Base-by-base conservation (phyloP, 2,113 vertebrate genomes). In the Protomyctophum bolini region DNA sequence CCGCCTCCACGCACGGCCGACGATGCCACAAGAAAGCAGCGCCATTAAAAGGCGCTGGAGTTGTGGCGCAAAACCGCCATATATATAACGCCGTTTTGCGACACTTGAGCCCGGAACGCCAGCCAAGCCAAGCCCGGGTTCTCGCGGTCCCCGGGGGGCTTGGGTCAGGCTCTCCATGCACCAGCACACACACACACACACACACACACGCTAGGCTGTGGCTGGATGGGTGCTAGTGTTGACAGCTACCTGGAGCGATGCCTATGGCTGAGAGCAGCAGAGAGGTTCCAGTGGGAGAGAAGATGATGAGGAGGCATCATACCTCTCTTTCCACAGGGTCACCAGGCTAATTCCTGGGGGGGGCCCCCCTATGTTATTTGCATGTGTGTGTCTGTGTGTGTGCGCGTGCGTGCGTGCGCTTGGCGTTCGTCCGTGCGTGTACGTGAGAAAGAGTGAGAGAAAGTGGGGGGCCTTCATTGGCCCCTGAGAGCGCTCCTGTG, bases 401-500 rank as follows among this genome's bases (percentile, higher is more conserved):
- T 14, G 59, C 9, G 33, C 7, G 57, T 12, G 28, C 29, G 21
- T 12, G 51, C 3, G 63, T 1, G 14, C 41, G 74, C 45, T 45
- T 11, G 66, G 10, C 14, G 67, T 63, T 51, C 8, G 21, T 14
- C 41, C 15, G 57, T 62, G 63, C 29, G 70, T 50, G 63, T 4
- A 10, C 9, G 55, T 28, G 68, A 62, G 75, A 79, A 74, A 75
- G 68, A 50, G 72, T 7, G 50, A 28, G 55, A 10, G 77, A 94
- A 94, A 95, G 95, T 95, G 95, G 94, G 95, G 96, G 95, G 94
- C 93, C n/a, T n/a, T n/a, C n/a, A n/a, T 92, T 90, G 94, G 94
- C 96, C 97, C 97, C 91, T 93, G 96, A 98, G 97, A 98, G 95
- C 91, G 94, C 94, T 94, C 95, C n/a, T 89, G 96, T 94, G 96